A percentile compares a stretch with the other conserved stretches of the same genome.
Conservation (phyloP, 2,888 invertebrate species). For the Caenorhabditis afra region DNA sequence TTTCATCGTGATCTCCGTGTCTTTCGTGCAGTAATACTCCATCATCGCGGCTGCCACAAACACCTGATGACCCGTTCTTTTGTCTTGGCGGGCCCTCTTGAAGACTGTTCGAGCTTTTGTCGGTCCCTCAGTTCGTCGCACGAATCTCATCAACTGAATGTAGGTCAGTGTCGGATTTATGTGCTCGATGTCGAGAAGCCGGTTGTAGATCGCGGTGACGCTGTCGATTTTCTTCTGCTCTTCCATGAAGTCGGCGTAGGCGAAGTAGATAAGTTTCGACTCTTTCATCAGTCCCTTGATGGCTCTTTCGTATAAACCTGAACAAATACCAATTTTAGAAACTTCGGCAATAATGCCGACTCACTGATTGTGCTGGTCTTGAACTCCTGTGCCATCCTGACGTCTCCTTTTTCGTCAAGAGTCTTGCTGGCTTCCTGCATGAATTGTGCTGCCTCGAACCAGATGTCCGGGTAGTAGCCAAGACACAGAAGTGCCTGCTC, state of each 20-base stretch:
- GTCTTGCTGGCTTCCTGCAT: constrained; percentile 94
- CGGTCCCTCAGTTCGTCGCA: constrained; percentile 96
- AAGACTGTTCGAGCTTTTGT: constrained; percentile 95
- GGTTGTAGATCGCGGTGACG: constrained; percentile 95
- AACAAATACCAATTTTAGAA: too few relatives aligned
- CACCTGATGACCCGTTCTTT: constrained; percentile 89
- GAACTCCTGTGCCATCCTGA: constrained; percentile 68
- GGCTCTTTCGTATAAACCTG: constrained; percentile 93
- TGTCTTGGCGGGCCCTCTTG: constrained; percentile 93
- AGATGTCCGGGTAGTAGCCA: constrained; percentile 97
- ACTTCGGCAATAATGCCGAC: too few relatives aligned
- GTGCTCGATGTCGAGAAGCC: constrained; percentile 90
- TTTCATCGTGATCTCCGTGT: constrained; percentile 94
- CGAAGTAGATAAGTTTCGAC: constrained; percentile 95
- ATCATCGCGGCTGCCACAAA: constrained; percentile 97
- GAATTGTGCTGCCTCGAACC: constrained; percentile 98
- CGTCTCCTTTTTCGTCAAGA: constrained; percentile 86
- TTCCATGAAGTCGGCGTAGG: constrained; percentile 96
- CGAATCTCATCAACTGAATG: constrained; percentile 99
- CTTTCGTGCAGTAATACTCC: constrained; percentile 95
- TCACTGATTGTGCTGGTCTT: constrained; percentile 69
- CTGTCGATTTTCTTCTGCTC: constrained; percentile 93
- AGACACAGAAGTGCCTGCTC: constrained; percentile 96
- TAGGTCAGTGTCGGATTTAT: constrained; percentile 97
- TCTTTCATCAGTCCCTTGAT: constrained; percentile 91